Percentiles rank a stretch among this genome's conserved stretches.
Conservation (phyloP, 2,113 vertebrate genomes). For the Anas platyrhynchos region DNA sequence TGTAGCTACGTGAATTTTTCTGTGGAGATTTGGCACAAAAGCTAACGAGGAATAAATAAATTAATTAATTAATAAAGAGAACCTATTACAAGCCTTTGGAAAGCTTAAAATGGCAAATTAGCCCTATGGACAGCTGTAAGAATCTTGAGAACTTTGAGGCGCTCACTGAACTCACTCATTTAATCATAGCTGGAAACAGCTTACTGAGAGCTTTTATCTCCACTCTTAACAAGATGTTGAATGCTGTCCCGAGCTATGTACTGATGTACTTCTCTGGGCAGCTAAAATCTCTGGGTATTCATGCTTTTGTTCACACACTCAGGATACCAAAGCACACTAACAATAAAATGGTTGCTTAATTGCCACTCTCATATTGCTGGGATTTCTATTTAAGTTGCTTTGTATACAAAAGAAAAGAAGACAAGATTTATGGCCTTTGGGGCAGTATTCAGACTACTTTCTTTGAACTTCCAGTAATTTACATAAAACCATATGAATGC, state of each 20-base stretch:
- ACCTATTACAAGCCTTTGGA: neutral
- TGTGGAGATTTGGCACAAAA: neutral
- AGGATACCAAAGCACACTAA: neutral
- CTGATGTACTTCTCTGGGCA: neutral
- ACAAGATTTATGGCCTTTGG: neutral
- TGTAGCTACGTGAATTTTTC: neutral
- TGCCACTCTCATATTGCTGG: neutral
- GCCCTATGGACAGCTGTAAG: neutral
- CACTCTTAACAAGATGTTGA: neutral
- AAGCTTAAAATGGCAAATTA: neutral
- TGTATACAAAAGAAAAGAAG: neutral
- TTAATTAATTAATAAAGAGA: neutral
- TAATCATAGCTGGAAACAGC: rapidly evolving
- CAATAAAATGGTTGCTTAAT: neutral
- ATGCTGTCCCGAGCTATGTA: neutral
- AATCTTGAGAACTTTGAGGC: neutral
- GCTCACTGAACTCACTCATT: neutral
- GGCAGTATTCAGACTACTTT: neutral
- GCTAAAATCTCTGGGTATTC: neutral
- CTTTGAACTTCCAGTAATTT: neutral
- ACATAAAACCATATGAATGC: neutral
- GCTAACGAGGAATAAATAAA: neutral
- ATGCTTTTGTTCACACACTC: neutral
- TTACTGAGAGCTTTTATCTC: neutral
- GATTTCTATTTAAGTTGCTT: neutral